Percentiles rank a stretch among this genome's conserved stretches.
Evolutionary conservation across 2,113 vertebrate genomes (phyloP).

Genomic region (Merops nubicus): DNA sequence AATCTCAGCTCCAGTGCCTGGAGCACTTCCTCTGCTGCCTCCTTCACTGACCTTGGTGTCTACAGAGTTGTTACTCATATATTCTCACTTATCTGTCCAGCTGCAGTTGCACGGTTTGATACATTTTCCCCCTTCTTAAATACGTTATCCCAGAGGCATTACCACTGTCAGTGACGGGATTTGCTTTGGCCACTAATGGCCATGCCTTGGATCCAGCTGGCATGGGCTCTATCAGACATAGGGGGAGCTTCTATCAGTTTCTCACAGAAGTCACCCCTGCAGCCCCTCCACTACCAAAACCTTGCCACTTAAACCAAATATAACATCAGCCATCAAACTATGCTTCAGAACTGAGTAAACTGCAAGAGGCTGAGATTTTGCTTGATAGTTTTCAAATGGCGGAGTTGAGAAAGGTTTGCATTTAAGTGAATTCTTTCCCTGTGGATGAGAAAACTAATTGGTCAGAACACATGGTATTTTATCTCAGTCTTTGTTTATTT

Average conservation of each 20-base stretch:
- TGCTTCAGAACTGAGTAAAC: not conserved
- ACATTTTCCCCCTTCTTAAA: not conserved
- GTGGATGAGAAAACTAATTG: not conserved
- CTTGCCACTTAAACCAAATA: not conserved
- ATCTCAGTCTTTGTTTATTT: not conserved
- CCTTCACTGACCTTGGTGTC: not conserved
- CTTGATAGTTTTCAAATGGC: not conserved
- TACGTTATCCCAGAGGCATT: not conserved
- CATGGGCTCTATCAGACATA: fast-evolving
- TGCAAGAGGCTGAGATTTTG: not conserved
- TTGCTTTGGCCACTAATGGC: not conserved
- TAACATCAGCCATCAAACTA: not conserved
- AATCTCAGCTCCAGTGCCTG: not conserved
- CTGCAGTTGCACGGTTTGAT: not conserved
- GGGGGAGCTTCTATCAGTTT: not conserved
- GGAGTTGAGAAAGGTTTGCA: not conserved
- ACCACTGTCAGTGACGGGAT: fast-evolving
- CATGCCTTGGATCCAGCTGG: not conserved
- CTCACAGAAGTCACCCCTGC: not conserved
- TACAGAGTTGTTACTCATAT: not conserved
- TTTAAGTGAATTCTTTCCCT: not conserved
- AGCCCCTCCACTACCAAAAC: not conserved
- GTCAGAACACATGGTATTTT: not conserved
- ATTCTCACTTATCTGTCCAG: not conserved
- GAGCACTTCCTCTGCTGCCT: not conserved